Base-by-base conservation (phyloP, 2,113 vertebrate species). In the Chitala chitala region DNA sequence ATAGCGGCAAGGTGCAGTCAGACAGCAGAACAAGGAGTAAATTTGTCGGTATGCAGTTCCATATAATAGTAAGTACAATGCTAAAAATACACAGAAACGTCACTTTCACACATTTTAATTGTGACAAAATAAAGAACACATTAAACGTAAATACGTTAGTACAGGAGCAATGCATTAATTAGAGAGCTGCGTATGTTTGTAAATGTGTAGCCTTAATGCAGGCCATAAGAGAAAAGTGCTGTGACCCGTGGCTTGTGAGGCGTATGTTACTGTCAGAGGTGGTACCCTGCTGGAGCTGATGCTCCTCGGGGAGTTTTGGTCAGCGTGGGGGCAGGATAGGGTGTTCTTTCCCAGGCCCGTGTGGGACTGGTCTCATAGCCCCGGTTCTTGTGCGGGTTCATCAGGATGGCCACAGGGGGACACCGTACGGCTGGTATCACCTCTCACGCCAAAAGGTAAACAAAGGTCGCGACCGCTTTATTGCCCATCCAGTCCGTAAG, bases 251-350 rank as follows among this genome's bases (percentile, higher is more conserved):
- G 38, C 31, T 61, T 26, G 13, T 26, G 33, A 63, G n/a, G 59
- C 59, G 59, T 63, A 36, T 63, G 33, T 63, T 63, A 63, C 59
- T 63, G 59, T 63, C 31, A 63, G 31, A 63, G 59, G 31, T 36
- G 31, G 59, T 36, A 33, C 38, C 20, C 4, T 33, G 55, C 40
- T 58, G 56, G 53, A 72, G 42, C n/a, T 5, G n/a, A 17, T 12
- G 44, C 29, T 29, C 40, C 20, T 36, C 17, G 46, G 44, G 58
- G 71, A 38, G 71, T 15, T 26, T 42, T 38, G 71, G 55, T 20
- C 20, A 12, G 33, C 22, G 55, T 20, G 22, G 26, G 7, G 71
- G 71, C 38, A 2, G 31, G n/a, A 26, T 13, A 29, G 59, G 59
- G 59, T 38, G 33, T 63, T 15, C 40, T 48, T 68, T 68, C 42